Base-by-base conservation (phyloP, 2,888 invertebrate genomes). In the Sinotaia quadrata region DNA sequence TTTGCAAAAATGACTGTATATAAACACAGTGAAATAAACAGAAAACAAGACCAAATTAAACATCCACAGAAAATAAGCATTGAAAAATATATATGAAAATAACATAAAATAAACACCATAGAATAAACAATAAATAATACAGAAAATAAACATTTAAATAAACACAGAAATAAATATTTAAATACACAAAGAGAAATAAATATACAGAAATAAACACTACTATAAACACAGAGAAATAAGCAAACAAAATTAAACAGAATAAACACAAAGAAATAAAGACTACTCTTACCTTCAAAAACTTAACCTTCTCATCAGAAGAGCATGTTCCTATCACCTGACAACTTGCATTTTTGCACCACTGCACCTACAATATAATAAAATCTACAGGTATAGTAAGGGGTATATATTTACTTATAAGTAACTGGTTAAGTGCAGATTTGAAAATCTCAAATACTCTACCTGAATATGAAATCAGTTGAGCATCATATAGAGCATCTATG, bases 311-410 rank as follows among this genome's bases (percentile, higher is more conserved):
- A 44, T 82, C 82, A 33, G 81, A 75, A 5, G 87, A 87, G 72
- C 87, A 87, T 27, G 85, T 85, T 8, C 85, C 87, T 37, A 87
- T 83, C 12, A 87, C 87, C 76, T 85, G 84, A 74, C 86, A 86
- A 1, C 86, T 85, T 31, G 79, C 78, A 33, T 75, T 62, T 51
- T 85, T 85, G 21, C 86, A 86, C 78, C 81, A 78, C 71, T 87
- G 87, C n/a, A 85, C 84, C 85, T 85, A 63, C 12, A 18, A 49
- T 31, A 54, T 18, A 54, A 15, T 12, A 7, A 47, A 12, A n/a
- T n/a, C n/a, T n/a, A n/a, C n/a, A n/a, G n/a, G n/a, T n/a, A n/a
- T n/a, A n/a, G n/a, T n/a, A n/a, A n/a, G n/a, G n/a, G n/a, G n/a
- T n/a, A n/a, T n/a, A n/a, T n/a, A n/a, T n/a, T n/a, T n/a, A n/a